Base-by-base conservation (phyloP, 2,888 invertebrate genomes). In the Nephrocerus scutellatus region DNA sequence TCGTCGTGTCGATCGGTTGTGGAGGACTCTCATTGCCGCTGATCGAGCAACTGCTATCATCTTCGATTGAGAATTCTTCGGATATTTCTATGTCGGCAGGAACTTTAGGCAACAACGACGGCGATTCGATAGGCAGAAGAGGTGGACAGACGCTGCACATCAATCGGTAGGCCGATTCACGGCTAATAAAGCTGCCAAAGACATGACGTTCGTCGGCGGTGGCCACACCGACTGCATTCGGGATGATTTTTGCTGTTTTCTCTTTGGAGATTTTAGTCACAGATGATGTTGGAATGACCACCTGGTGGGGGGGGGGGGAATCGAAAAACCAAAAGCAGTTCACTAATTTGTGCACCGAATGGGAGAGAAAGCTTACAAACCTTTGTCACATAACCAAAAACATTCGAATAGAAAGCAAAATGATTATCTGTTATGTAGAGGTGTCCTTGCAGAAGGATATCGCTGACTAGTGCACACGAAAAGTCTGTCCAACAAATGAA, bases 391-490 rank as follows among this genome's bases (percentile, higher is more conserved):
- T 90, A 88, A 59, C 92, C 92, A 67, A 92, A 90, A 43, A 95
- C 91, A 68, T 92, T 92, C 48, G 93, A 92, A 70, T 93, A 90
- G 74, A 93, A 93, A 54, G 91, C 92, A 72, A 93, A 90, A 72
- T 90, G 90, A 66, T 91, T 89, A 63, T 86, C 84, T 47, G 92
- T 91, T 63, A 93, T 89, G 72, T 92, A 93, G 53, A 95, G 77
- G 64, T 89, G 85, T 38, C 93, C 93, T 73, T 93, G 93, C 16
- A 93, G 77, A 36, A 93, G 72, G 54, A 92, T 88, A 68, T 93
- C 93, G 47, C 88, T 87, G 45, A 91, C 85, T 55, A 91, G 76
- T 44, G 92, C 92, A 70, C 92, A 92, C 30, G 90, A 88, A 73
- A 87, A 93, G 74, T 89, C 85, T 85, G 72, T 15, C 74, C 75